Evolutionary conservation across 2,888 invertebrate species (phyloP), one percentile per base, ranked within the genome.

Genomic region (Hybos culiciformis): DNA sequence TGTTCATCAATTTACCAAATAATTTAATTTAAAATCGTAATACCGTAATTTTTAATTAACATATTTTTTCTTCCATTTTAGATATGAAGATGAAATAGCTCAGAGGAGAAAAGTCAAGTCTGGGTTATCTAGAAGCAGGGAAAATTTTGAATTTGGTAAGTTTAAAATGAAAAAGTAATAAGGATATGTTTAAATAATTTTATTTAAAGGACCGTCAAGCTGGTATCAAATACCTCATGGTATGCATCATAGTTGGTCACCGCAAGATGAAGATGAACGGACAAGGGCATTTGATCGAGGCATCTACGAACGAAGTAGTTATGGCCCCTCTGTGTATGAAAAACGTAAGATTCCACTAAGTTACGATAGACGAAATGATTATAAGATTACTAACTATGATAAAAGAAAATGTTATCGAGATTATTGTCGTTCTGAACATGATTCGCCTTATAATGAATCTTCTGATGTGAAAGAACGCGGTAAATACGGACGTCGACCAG

Each of bases 261-360:
- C 66, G 12, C 62, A 63, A 38, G 64, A 66, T 45, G 63, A 64
- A 2, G 65, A 66, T 44, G 49, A 48, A 6, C 52, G 59, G 21
- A 48, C 52, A n/a, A 57, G 65, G 3, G 54, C 58, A 18, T 67
- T 67, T 38, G 67, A 67, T 45, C 60, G 67, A 21, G 57, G 60
- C 21, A 56, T 62, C 34, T 67, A 66, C 42, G 67, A 67, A 46
- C 55, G 66, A 24, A 61, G 61, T 15, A 66, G 66, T 5, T 67
- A 66, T 41, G 67, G 67, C 3, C 67, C 66, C 5, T 65, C 66
- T 3, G 55, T 61, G n/a, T 67, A 64, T 42, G 66, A 66, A 29
- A 63, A 64, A 1, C 57, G 58, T 19, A 55, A 54, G 34, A 52
- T 51, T 14, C 50, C 56, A 3, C 51, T 51, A 42, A 29, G 47